These are phyloP conservation scores for Crossocerus cetratus DNA, from an alignment of 2,888 invertebrate species.

Conservation along the genomic window DNA sequence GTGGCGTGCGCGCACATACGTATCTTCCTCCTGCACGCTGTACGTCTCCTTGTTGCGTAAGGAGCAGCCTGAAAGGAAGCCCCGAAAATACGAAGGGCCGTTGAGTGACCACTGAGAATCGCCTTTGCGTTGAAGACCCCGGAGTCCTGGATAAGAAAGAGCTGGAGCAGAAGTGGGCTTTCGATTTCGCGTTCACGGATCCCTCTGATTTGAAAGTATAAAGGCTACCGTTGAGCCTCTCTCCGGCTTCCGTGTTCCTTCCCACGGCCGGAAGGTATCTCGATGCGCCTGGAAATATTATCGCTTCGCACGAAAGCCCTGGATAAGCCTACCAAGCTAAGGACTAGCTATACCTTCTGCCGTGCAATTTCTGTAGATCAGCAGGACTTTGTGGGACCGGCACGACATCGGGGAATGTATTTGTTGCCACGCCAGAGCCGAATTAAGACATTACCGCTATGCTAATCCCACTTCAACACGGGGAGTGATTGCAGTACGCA, in stretches of 20 bases:
- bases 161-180: conserved; percentile 27
- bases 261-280: conserved; percentile 18
- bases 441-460: background rate
- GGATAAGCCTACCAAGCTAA: background rate
- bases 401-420: background rate
- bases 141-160: background rate
- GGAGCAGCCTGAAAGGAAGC: conserved; percentile 49
- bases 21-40: conserved; percentile 5
- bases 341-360: background rate
- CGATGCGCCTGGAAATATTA: conserved; percentile 34
- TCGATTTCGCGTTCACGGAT: conserved; percentile 44
- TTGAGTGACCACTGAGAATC: conserved; percentile 55
- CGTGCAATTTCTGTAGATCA: conserved; percentile 1
- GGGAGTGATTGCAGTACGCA: background rate
- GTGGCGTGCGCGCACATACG: no score
- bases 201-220: conserved; percentile 59
- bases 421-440: no score
- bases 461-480: background rate
- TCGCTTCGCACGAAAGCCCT: conserved; percentile 17
- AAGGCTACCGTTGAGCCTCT: conserved; percentile 18
- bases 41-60: conserved; percentile 21
- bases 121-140: conserved; percentile 26
- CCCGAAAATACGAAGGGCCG: conserved; percentile 56
- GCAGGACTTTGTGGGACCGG: background rate
- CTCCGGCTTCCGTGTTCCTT: conserved; percentile 9